These are phyloP conservation scores for Smithornis capensis DNA, from an alignment of 2,113 vertebrate species.

Conservation along the genomic window DNA sequence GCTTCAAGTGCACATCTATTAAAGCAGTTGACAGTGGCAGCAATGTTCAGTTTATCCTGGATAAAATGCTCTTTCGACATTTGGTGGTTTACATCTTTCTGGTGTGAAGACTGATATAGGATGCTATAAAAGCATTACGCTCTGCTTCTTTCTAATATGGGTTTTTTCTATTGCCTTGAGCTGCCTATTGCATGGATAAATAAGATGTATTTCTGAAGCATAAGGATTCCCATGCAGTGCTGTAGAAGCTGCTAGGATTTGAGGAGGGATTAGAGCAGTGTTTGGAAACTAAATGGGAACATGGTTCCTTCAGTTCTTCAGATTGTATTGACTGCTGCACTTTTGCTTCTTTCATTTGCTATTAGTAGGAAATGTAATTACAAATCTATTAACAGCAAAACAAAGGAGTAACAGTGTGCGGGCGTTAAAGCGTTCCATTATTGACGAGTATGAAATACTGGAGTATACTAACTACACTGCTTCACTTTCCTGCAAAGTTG, in stretches of 20 bases:
- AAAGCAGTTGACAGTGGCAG: constrained; percentile 49
- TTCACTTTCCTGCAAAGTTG: background rate
- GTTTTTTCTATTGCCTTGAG: constrained; percentile 43
- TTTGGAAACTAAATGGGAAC: background rate
- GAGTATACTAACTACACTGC: background rate
- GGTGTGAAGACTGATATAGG: constrained; percentile 47
- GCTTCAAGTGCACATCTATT: constrained; percentile 31
- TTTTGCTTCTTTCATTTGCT: background rate
- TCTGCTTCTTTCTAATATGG: background rate
- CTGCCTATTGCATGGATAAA: constrained; percentile 14
- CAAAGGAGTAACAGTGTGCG: background rate
- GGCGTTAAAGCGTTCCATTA: background rate
- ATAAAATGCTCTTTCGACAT: background rate
- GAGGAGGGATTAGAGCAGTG: background rate
- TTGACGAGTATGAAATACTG: background rate
- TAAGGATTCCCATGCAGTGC: background rate
- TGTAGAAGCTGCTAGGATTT: constrained; percentile 8
- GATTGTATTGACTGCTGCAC: background rate
- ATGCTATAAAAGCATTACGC: constrained; percentile 41
- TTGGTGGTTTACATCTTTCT: constrained; percentile 61
- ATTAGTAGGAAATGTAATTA: background rate
- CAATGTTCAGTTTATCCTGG: constrained; percentile 49
- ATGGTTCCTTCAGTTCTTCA: background rate
- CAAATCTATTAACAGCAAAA: background rate
- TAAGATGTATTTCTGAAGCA: constrained; percentile 34